Conservation (phyloP, 2,113 vertebrate species). For the Lutjanus erythropterus region DNA sequence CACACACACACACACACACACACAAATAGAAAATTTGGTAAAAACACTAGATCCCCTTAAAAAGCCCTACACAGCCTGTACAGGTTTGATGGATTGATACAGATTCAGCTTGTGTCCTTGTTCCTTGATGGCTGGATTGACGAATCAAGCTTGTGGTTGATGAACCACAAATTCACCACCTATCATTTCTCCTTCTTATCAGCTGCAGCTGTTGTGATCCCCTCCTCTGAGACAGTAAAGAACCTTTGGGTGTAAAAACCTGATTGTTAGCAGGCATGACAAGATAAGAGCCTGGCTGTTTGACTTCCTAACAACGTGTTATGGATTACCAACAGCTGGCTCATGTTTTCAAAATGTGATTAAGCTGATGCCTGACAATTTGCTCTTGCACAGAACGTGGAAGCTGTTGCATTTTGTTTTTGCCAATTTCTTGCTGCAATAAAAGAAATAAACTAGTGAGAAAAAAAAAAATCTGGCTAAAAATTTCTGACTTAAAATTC, state of each 20-base stretch:
- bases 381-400: not conserved
- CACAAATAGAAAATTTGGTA: conserved; percentile 3
- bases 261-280: conserved; percentile 53
- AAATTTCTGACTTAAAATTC: not conserved
- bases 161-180: conserved; percentile 51
- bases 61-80: conserved; percentile 28
- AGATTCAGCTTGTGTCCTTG: conserved; percentile 37
- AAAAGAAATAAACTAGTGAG: not conserved
- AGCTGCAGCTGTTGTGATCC: conserved; percentile 51
- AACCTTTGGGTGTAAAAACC: conserved; percentile 58
- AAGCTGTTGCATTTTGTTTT: not conserved
- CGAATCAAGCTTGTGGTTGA: conserved; percentile 51
- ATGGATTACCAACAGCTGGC: conserved; percentile 60
- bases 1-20: conserved; percentile 23
- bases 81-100: conserved; percentile 58
- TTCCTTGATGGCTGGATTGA: conserved; percentile 47
- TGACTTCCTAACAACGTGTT: conserved; percentile 56
- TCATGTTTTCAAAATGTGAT: conserved; percentile 33
- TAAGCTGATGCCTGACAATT: conserved; percentile 22
- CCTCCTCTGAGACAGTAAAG: conserved; percentile 7
- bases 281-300: conserved; percentile 59
- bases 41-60: conserved; percentile 10
- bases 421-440: not conserved
- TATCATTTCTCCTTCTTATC: conserved; percentile 54
- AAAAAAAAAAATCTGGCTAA: too few relatives aligned